Conservation (phyloP, 2,113 vertebrate genomes). For the Alethe castanea region DNA sequence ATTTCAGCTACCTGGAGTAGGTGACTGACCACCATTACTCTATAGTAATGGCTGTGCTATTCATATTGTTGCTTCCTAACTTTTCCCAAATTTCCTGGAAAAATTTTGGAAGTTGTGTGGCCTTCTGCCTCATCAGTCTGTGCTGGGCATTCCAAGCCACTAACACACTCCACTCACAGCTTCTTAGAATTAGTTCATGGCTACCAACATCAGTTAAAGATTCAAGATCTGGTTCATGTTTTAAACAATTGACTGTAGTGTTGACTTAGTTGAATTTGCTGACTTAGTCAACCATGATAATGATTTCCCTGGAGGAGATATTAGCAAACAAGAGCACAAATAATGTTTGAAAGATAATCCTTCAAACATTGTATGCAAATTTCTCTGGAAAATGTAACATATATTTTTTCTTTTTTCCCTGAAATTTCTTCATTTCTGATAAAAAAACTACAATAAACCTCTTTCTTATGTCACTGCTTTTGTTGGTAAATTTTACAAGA, state of each 20-base stretch:
- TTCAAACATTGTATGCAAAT: not conserved
- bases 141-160: not conserved
- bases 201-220: not conserved
- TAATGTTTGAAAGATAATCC: not conserved
- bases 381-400: not conserved
- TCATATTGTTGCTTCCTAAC: not conserved
- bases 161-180: rapidly evolving
- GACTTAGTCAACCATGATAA: not conserved
- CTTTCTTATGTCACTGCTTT: not conserved
- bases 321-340: not conserved
- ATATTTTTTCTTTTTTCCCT: not conserved
- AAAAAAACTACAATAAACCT: not conserved
- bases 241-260: not conserved
- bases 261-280: not conserved
- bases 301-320: not conserved
- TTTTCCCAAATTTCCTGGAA: not conserved
- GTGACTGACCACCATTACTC: not conserved
- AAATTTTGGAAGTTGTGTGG: not conserved
- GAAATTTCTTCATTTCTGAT: not conserved
- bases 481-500: not conserved
- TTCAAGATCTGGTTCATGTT: not conserved
- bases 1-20: not conserved
- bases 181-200: not conserved
- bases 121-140: not conserved
- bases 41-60: rapidly evolving